These are phyloP conservation scores for Theretra japonica DNA, from an alignment of 2,888 invertebrate species.

Conservation along the genomic window DNA sequence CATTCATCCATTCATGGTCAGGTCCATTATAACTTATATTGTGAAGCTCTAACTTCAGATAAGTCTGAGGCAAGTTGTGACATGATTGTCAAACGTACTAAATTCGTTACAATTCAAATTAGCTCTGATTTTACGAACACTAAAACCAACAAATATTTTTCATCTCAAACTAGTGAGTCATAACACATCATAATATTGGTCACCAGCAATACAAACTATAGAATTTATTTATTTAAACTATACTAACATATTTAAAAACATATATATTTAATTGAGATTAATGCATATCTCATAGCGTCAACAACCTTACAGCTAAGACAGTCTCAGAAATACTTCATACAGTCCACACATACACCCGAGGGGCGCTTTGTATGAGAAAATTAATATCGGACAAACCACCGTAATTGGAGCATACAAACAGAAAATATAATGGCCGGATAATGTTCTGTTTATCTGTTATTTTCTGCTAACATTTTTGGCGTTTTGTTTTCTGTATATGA, in stretches of 20 bases:
- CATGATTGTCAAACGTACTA: too few species aligned
- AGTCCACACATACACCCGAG: slow-evolving; percentile 16
- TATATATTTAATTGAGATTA: slow-evolving; percentile 20
- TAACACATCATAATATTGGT: too few species aligned
- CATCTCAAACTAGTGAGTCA: too few species aligned
- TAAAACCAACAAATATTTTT: too few species aligned
- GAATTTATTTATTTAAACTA: background rate
- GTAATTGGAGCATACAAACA: slow-evolving; percentile 32
- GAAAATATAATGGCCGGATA: slow-evolving; percentile 27
- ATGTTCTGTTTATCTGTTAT: slow-evolving; percentile 29
- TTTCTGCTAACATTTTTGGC: slow-evolving; percentile 4
- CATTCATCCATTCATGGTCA: too few species aligned
- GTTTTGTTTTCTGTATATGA: background rate
- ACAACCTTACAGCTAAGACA: slow-evolving; percentile 16
- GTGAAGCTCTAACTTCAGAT: too few species aligned
- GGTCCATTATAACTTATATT: too few species aligned
- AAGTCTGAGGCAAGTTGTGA: too few species aligned
- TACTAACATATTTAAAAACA: background rate
- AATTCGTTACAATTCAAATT: too few species aligned
- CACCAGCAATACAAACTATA: too few species aligned
- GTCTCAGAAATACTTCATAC: background rate
- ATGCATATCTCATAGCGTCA: slow-evolving; percentile 11
- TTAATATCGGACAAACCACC: slow-evolving; percentile 31
- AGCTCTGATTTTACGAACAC: too few species aligned
- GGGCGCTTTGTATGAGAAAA: slow-evolving; percentile 29